Conservation (phyloP, 2,113 vertebrate genomes). For the Drymodes brunneopygia region DNA sequence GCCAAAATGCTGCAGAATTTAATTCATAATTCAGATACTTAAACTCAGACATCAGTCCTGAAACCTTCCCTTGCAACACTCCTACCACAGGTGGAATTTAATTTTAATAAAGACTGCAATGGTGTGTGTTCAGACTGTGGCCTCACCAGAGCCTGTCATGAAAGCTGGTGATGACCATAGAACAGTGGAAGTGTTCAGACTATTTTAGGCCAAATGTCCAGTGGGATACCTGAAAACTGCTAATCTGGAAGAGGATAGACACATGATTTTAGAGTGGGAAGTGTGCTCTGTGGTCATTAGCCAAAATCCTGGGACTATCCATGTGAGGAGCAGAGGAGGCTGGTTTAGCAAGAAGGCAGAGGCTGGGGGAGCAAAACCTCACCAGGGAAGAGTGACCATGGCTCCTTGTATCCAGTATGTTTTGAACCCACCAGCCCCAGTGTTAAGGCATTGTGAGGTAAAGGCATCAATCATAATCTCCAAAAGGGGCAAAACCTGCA, state of each 20-base stretch:
- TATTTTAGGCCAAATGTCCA: not conserved
- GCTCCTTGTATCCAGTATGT: not conserved
- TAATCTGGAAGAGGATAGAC: not conserved
- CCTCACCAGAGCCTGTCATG: not conserved
- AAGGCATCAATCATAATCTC: not conserved
- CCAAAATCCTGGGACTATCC: not conserved
- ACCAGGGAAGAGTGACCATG: not conserved
- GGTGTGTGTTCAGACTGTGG: not conserved
- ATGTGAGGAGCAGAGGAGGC: rapidly evolving
- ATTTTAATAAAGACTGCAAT: not conserved
- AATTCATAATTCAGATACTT: not conserved
- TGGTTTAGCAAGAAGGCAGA: not conserved
- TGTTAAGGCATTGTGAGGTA: not conserved
- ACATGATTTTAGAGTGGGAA: not conserved
- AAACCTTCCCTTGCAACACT: not conserved
- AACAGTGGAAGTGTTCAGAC: not conserved
- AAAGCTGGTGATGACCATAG: not conserved
- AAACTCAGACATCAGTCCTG: not conserved
- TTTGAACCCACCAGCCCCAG: not conserved
- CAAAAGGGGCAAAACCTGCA: not conserved
- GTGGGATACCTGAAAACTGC: not conserved
- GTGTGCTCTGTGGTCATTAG: not conserved
- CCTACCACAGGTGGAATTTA: not conserved
- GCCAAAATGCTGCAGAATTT: not conserved
- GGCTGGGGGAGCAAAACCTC: not conserved